Evolutionary conservation across 2,888 invertebrate genomes (phyloP), one percentile per base, ranked within the genome.

Genomic region (Cheilosia vulpina): DNA sequence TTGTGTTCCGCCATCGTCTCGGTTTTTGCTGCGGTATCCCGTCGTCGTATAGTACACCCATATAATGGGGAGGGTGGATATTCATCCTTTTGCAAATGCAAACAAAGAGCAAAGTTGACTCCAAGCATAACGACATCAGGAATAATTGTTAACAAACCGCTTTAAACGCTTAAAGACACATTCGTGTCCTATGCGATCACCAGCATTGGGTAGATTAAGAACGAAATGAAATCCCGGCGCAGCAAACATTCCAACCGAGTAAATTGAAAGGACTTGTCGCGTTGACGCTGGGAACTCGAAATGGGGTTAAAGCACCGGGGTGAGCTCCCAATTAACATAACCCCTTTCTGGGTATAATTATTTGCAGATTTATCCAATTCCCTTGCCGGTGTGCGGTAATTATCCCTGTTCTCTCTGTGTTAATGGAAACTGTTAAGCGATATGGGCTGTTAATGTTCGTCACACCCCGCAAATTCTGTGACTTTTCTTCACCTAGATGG

Each of bases 101-200:
- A 80, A 71, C 81, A 80, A 85, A 76, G 84, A 71, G 63, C 71
- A 80, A 72, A 85, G 80, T 80, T 80, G 71, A 85, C 71, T 76
- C 62, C 62, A 66, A 68, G 76, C 81, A 85, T 81, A 81, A 81
- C 85, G 85, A 85, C 85, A 85, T 77, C 68, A 72, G 68, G 66
- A 85, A 85, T 81, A 85, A 85, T 85, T 85, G 85, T 85, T 85
- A 85, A 85, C 85, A 85, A 85, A 85, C 85, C 81, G 72, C 77
- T 85, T 85, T 81, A 85, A 85, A 77, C 68, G 76, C 41, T 85
- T 85, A 81, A 85, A 85, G 80, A 76, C 71, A 85, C 81, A 81
- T 76, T 72, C 65, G 21, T 72, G 75, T 76, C 66, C 55, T 72
- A 55, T 71, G 57, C 45, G 60, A 73, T 75, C 47, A 57, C 60